Conservation (phyloP, 2,797 vertebrate genomes). For the Acanthopagrus latus region DNA sequence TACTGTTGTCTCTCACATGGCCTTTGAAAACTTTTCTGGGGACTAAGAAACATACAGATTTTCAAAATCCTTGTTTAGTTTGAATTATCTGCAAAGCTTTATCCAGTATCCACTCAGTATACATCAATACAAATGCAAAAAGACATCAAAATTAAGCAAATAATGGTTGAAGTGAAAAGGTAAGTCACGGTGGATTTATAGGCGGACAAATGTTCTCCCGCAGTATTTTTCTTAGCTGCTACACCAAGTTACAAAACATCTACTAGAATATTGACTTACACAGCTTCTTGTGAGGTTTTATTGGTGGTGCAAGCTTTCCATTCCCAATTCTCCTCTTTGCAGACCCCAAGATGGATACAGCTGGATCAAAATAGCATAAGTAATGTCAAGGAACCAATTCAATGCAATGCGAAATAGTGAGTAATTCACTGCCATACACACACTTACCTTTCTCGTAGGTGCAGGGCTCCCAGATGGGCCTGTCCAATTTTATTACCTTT, state of each 20-base stretch:
- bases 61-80: not conserved
- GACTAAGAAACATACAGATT: constrained; percentile 48
- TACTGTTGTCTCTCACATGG: not conserved
- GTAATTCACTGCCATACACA: not conserved
- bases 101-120: not conserved
- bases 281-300: constrained; percentile 34
- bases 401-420: not conserved
- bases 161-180: not conserved
- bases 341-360: rapidly evolving
- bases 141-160: not conserved
- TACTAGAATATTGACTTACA: constrained; percentile 51
- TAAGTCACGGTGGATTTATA: not conserved
- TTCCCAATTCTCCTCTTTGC: not conserved
- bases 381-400: not conserved
- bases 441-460: constrained; percentile 38
- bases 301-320: not conserved
- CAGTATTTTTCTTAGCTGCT: no score
- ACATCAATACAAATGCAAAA: not conserved
- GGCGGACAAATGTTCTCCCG: no score
- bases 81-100: not conserved
- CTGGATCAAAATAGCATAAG: constrained; percentile 33
- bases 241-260: not conserved
- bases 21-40: constrained; percentile 24
- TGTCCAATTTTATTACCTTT: constrained; percentile 50
- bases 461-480: constrained; percentile 40